Evolutionary conservation across 1,140 invertebrate genomes (phyloP).

Genomic region (Neoseiulus cucumeris): DNA sequence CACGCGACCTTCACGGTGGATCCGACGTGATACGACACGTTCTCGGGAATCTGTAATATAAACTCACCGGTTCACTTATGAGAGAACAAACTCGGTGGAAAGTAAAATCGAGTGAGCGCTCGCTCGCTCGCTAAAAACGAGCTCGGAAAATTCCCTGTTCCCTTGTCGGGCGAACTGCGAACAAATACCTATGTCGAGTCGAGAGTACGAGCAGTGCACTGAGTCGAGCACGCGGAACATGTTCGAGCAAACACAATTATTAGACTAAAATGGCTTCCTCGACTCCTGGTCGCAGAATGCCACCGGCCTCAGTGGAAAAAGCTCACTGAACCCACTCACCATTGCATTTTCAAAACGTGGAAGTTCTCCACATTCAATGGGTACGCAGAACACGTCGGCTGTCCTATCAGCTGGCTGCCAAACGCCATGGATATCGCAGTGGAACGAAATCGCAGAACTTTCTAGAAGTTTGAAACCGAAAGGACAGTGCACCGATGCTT

Average conservation of each 20-base stretch:
- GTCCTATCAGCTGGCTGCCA: neutral
- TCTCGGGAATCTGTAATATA: neutral
- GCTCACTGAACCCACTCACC: neutral
- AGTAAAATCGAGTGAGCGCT: too few relatives aligned
- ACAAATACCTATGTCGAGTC: too few relatives aligned
- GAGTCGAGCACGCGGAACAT: too few relatives aligned
- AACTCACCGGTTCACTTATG: neutral
- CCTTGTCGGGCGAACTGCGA: too few relatives aligned
- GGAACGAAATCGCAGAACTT: neutral
- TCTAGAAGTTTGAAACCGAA: neutral
- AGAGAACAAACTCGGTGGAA: too few relatives aligned
- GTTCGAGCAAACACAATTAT: too few relatives aligned
- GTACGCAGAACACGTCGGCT: neutral
- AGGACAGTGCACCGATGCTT: neutral
- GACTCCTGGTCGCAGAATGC: too few relatives aligned
- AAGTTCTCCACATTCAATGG: neutral
- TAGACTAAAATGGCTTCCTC: too few relatives aligned
- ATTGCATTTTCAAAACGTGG: neutral
- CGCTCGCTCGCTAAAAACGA: too few relatives aligned
- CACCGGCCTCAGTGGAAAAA: too few relatives aligned
- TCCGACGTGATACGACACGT: neutral
- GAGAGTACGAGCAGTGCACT: too few relatives aligned
- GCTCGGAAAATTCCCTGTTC: too few relatives aligned
- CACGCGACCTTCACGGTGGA: neutral
- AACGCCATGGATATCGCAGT: neutral